Base-by-base conservation (phyloP, 2,888 invertebrate species). In the Apocheima hispidaria region DNA sequence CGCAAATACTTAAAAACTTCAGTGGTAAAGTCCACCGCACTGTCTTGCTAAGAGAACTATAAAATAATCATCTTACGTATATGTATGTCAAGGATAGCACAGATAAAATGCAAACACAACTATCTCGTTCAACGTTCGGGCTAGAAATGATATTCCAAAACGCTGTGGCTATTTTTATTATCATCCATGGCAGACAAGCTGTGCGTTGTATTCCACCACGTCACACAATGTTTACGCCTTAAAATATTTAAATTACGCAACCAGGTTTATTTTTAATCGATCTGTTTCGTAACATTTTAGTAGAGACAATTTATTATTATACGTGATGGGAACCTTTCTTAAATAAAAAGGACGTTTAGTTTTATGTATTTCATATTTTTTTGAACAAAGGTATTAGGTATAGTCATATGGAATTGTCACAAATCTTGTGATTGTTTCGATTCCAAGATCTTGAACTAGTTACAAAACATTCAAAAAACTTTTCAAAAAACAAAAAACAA, bases 141-240 rank as follows among this genome's bases (percentile, higher is more conserved):
- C 41, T 41, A 41, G 26, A 43, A 26, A 43, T 46, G 5, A 46
- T 18, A 12, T 18, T 33, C 30, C 28, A 33, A 18, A 6, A 20
- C 33, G n/a, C 6, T 46, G 46, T 5, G 10, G 46, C 30, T 30
- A 46, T 46, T 46, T 44, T 44, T 26, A 28, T 28, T 46, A 33
- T 46, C 30, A 33, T 30, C 46, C 30, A 30, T 30, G 18, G 33
- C 46, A 18, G 46, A 28, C 28, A 16, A 10, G 4, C 3, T 30
- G 41, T 46, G 30, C 12, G 20, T 30, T 18, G 28, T 10, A 30
- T 30, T 28, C 46, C 46, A n/a, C 12, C 46, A 30, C n/a, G 28
- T 23, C 23, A 41, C 43, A 26, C 9, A 4, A 21, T 46, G 30
- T 46, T 46, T 46, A 30, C 30, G 30, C 14, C 16, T 30, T 46